Evolutionary conservation across 1,140 invertebrate species (phyloP).

Genomic region (Mizuhopecten yessoensis): DNA sequence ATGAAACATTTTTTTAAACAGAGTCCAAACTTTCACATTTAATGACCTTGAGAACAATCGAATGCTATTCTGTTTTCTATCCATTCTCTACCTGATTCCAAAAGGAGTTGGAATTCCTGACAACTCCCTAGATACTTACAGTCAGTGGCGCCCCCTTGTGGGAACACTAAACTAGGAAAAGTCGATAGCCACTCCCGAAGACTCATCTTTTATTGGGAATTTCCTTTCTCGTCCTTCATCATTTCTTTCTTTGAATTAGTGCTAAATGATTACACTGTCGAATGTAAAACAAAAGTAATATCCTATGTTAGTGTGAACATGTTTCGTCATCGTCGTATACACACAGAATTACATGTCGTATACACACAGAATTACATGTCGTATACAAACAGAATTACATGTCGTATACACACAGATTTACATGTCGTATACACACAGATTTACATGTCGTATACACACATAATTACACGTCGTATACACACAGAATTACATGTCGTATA

Average conservation of each 20-base stretch:
- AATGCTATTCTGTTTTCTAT: not conserved
- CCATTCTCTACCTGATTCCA: not conserved
- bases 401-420: no score
- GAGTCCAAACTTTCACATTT: not conserved
- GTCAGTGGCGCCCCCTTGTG: not conserved
- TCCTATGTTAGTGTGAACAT: not conserved
- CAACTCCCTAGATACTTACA: not conserved
- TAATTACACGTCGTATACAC: no score
- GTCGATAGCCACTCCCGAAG: not conserved
- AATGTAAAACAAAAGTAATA: not conserved
- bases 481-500: no score
- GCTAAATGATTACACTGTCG: not conserved
- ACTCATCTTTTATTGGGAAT: not conserved
- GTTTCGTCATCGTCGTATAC: not conserved
- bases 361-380: no score
- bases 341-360: no score
- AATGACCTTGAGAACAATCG: not conserved
- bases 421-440: no score
- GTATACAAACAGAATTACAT: no score
- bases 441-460: no score
- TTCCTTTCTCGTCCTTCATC: not conserved
- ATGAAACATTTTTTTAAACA: not conserved
- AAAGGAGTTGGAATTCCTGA: not conserved
- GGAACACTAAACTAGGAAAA: not conserved
- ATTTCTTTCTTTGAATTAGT: not conserved